phyloP scores from a whole-genome alignment of 2,888 invertebrate species.

The Trachelus iudaicus region DNA sequence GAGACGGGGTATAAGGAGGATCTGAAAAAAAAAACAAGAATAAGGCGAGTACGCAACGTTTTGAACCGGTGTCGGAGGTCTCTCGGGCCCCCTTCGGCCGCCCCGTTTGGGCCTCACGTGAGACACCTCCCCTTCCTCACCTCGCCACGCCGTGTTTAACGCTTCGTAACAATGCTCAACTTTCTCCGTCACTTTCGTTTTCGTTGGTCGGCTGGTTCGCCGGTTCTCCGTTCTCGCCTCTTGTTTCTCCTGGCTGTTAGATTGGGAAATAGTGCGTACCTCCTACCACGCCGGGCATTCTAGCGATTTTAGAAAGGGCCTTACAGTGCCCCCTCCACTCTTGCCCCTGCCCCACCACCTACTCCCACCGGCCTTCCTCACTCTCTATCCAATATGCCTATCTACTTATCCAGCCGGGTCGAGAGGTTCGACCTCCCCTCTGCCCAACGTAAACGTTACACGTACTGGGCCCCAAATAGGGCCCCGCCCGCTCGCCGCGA shows the following conservation, averaged over 20 bases:
- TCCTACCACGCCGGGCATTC: conserved; percentile 44
- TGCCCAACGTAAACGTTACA: background rate
- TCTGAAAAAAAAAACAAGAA: conserved; percentile 8
- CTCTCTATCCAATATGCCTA: conserved; percentile 18
- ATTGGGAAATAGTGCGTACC: conserved; percentile 54
- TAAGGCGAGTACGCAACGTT: background rate
- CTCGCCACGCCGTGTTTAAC: conserved; percentile 41
- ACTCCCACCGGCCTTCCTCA: conserved; percentile 12
- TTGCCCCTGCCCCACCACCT: background rate
- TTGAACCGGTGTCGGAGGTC: conserved; percentile 9
- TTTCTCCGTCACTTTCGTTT: conserved; percentile 66
- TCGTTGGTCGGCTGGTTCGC: conserved; percentile 55
- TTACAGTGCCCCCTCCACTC: conserved; percentile 22
- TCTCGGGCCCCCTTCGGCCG: background rate
- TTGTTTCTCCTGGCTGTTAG: conserved; percentile 34
- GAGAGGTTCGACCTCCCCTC: background rate
- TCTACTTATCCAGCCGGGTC: background rate
- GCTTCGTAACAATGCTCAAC: conserved; percentile 64
- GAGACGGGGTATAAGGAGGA: background rate
- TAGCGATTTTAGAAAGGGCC: conserved; percentile 60
- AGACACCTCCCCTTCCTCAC: background rate
- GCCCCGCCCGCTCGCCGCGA: background rate
- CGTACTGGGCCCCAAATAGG: background rate
- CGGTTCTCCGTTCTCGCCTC: conserved; percentile 29
- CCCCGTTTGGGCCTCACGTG: background rate